These are phyloP conservation scores for Schizopygopsis malacanthus DNA, from an alignment of 2,797 vertebrate species.

Conservation along the genomic window DNA sequence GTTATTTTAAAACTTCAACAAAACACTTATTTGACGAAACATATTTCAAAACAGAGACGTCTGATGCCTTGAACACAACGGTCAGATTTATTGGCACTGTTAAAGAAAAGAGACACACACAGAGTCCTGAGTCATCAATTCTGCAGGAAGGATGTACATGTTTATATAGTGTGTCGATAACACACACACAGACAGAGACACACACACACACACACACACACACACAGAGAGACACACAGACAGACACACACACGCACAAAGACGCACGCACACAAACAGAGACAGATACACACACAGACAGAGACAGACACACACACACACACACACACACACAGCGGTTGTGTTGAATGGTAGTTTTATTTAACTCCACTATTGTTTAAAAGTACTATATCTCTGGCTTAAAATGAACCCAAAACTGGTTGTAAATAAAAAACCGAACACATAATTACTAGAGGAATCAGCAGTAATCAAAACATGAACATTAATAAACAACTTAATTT, in stretches of 20 bases:
- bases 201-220: neutral
- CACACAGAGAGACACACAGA: neutral
- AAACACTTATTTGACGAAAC: neutral
- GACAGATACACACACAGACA: too few relatives aligned
- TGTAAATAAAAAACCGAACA: too few relatives aligned
- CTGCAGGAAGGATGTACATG: constrained; percentile 82
- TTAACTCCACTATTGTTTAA: too few relatives aligned
- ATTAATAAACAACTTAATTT: too few relatives aligned
- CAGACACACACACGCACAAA: neutral
- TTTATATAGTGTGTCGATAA: constrained; percentile 66
- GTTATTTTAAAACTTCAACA: neutral
- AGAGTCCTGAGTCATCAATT: constrained; percentile 76
- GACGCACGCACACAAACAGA: too few relatives aligned
- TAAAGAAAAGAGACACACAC: neutral
- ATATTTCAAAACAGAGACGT: neutral
- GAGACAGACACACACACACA: too few relatives aligned
- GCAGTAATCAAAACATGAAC: too few relatives aligned
- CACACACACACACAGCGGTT: too few relatives aligned
- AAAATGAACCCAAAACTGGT: too few relatives aligned
- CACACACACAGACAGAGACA: neutral
- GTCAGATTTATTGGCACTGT: neutral
- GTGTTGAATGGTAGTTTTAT: too few relatives aligned
- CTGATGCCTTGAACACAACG: neutral
- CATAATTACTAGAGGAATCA: too few relatives aligned
- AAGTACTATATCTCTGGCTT: too few relatives aligned